Base-by-base conservation (phyloP, 1,140 invertebrate genomes). In the Acromyrmex echinatior region DNA sequence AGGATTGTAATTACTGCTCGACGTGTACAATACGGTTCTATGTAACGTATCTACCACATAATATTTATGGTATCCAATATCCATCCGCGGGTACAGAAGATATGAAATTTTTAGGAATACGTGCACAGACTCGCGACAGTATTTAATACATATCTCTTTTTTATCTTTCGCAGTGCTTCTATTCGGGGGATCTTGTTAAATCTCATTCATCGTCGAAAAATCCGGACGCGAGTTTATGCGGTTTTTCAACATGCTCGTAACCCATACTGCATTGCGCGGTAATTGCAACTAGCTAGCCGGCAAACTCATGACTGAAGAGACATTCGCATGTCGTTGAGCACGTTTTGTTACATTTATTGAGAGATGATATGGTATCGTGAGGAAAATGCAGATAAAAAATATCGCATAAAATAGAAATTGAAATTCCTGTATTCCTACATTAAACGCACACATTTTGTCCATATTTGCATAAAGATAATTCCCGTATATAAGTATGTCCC, bases 121-220 rank as follows among this genome's bases (percentile, higher is more conserved):
- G 80, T 76, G 80, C 80, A 25, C 56, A 4, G 56, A 76, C 70
- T 76, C 39, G 25, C 58, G 56, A 58, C 28, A 35, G 70, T 60
- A 82, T 82, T 84, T 84, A 84, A 84, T 76, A 49, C 49, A 49
- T 21, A 28, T 7, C 60, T 58, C 85, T 68, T 56, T 31, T 28
- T 58, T 78, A 60, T 25, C 84, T 60, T 86, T 81, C 25, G 56
- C 62, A 53, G 53, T 39, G 39, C 18, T 76, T 62, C 14, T 84
- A 62, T 76, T 84, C 80, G 70, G 5, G 25, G 28, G 56, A 74
- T 76, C 80, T 84, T 84, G 80, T 84, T 84, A 84, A 84, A 84
- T 84, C 80, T 84, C 80, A 84, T 84, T 84, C 80, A 84, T 76
- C 53, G 80, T 84, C 70, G 80, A 84, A 76, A 84, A 76, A 84